Evolutionary conservation across 2,113 vertebrate genomes (phyloP), one percentile per base, ranked within the genome.

Genomic region (Catharus minimus): DNA sequence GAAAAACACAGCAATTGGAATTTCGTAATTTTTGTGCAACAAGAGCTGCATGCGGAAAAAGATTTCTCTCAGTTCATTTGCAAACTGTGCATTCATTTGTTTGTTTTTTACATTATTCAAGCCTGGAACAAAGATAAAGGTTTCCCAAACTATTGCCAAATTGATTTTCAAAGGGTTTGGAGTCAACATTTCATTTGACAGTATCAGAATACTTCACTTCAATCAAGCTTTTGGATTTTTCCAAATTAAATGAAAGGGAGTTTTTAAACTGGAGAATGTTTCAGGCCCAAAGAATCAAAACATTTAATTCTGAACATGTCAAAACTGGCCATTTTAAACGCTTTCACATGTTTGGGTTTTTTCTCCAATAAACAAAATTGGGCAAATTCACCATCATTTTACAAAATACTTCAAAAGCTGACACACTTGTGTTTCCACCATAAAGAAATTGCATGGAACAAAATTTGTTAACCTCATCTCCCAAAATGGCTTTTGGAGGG

Each of bases 101-200:
- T 95, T 95, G 76, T 27, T 96, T 94, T 86, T 84, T 72, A 92
- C 2, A 6, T 67, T 75, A 49, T 90, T 66, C 81, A 86, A 93
- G 86, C 89, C 72, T 88, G 57, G 83, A 93, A 93, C 66, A 90
- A 92, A 94, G 91, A 92, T 53, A 84, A 88, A 89, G 77, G 57
- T 86, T 94, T 79, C 82, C 86, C 94, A 93, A 94, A 89, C 85
- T 79, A 89, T 94, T 94, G 92, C 93, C 95, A 95, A 95, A 93
- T 92, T 90, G 83, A 86, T 96, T 96, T 94, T 84, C 85, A 81
- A 89, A 84, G 81, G 77, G 49, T 94, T 95, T 94, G 94, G 92
- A 95, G 91, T 92, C 91, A 93, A 86, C 24, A 3, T 90, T 81
- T 67, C 65, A 0, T 89, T 64, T 93, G 91, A 92, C 93, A 91